Evolutionary conservation across 2,797 vertebrate species (phyloP).

Genomic region (Gallinago stenura): DNA sequence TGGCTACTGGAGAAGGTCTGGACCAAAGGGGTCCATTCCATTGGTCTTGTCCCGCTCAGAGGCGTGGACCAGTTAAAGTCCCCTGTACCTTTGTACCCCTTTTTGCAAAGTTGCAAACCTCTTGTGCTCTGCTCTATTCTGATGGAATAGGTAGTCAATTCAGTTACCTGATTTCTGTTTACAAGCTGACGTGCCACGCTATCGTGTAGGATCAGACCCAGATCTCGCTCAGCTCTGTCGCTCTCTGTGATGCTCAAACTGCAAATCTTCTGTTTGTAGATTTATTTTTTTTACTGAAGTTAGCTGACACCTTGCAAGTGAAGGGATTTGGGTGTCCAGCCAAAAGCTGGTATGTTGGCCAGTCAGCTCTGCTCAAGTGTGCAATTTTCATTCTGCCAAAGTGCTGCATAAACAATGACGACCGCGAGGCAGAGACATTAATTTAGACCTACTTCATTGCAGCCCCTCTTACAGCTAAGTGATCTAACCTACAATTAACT

Average conservation of each 20-base stretch:
- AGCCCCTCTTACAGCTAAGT: neutral
- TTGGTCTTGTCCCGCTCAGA: neutral
- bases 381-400: neutral
- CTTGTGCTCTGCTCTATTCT: neutral
- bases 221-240: fast-evolving
- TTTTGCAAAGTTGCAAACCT: neutral
- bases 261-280: neutral
- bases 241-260: neutral
- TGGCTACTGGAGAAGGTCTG: neutral
- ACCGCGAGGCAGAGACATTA: neutral
- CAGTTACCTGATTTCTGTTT: fast-evolving
- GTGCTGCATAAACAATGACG: neutral
- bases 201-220: neutral
- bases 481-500: fast-evolving
- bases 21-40: neutral
- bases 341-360: neutral
- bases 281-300: neutral
- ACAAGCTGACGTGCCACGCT: no score
- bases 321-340: neutral
- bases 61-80: neutral
- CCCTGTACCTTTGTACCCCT: neutral
- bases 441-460: neutral
- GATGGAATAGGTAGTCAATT: neutral
- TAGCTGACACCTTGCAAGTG: neutral
- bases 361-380: neutral